Evolutionary conservation across 2,113 vertebrate species (phyloP).

Genomic region (Hylia prasina): DNA sequence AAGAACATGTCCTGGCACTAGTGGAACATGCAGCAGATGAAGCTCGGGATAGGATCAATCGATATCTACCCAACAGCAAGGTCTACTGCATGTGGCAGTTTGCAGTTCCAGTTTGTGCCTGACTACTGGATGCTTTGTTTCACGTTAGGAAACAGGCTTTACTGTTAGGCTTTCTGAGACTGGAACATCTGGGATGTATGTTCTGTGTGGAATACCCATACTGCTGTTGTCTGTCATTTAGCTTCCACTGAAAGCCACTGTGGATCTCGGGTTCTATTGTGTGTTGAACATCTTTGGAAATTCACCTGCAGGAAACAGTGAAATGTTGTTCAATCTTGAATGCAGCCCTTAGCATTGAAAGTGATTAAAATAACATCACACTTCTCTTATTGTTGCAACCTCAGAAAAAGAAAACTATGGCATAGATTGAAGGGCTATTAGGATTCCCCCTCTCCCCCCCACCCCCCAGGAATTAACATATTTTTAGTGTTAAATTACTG

Average conservation of each 20-base stretch:
- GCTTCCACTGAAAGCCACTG: background rate
- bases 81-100: slow-evolving; percentile 56
- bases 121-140: background rate
- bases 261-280: background rate
- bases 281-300: background rate
- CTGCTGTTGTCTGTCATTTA: background rate
- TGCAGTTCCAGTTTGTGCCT: background rate
- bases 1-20: slow-evolving; percentile 94
- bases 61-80: slow-evolving; percentile 90
- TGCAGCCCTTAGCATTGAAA: background rate
- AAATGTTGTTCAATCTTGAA: background rate
- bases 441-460: background rate
- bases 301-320: background rate
- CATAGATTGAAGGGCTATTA: background rate
- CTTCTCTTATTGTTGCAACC: background rate
- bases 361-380: background rate
- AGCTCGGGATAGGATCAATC: slow-evolving; percentile 91
- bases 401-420: background rate
- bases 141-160: background rate
- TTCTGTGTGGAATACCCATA: background rate
- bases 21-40: slow-evolving; percentile 96
- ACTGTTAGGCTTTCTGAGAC: background rate
- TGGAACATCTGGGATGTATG: background rate
- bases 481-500: background rate
- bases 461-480: background rate